Percentiles rank a stretch among this genome's conserved stretches.
phyloP scores from a whole-genome alignment of 1,140 invertebrate genomes.

The Bombus consobrinus region DNA sequence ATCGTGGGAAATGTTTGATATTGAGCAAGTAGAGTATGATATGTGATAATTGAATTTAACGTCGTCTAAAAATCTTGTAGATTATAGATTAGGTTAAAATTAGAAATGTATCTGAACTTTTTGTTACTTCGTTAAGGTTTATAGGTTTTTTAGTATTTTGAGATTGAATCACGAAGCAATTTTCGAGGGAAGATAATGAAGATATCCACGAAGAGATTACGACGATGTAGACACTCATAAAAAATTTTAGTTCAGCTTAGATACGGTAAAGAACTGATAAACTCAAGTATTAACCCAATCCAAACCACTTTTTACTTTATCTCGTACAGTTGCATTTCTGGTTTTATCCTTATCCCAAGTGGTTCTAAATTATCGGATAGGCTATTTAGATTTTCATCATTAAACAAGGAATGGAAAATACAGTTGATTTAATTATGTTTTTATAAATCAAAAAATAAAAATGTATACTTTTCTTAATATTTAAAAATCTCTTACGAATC shows the following conservation, averaged over 20 bases:
- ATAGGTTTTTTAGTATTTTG: neutral
- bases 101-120: too few species aligned
- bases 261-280: constrained; percentile 50
- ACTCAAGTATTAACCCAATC: constrained; percentile 5
- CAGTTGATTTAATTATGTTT: neutral
- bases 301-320: constrained; percentile 12
- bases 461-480: too few species aligned
- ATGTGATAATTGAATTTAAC: neutral
- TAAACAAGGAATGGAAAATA: neutral
- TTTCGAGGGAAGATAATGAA: neutral
- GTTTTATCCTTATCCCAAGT: neutral
- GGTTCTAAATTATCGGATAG: neutral
- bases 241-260: constrained; percentile 44
- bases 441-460: too few species aligned
- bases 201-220: neutral
- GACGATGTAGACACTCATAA: constrained; percentile 38
- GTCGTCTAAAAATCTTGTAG: too few species aligned
- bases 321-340: neutral
- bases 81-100: too few species aligned
- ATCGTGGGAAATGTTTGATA: neutral
- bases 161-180: neutral
- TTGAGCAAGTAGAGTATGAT: neutral
- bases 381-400: neutral
- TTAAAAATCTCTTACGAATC: too few species aligned
- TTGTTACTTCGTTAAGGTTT: too few species aligned